A percentile compares a stretch with the other conserved stretches of the same genome.
phyloP scores from a whole-genome alignment of 2,888 invertebrate species.

The Ectemnius cavifrons region DNA sequence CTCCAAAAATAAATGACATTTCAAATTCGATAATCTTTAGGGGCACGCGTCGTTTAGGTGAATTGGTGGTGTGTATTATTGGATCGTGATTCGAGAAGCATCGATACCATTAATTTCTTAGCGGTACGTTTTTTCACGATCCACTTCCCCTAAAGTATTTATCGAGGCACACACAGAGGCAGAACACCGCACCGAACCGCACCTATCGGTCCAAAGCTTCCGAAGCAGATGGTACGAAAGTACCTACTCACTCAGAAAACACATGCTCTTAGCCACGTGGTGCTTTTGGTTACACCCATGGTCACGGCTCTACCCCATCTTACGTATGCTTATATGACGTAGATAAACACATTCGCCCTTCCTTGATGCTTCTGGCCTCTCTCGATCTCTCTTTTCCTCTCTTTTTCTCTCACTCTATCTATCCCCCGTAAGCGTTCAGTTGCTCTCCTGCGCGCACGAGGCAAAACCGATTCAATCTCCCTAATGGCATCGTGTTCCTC shows the following conservation, averaged over 20 bases:
- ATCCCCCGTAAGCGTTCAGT: constrained; percentile 4
- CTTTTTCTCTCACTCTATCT: constrained; percentile 32
- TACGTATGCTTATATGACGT: constrained; percentile 59
- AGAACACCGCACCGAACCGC: constrained; percentile 33
- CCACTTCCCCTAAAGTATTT: constrained; percentile 46
- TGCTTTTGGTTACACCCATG: constrained; percentile 57
- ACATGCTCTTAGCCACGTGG: constrained; percentile 70
- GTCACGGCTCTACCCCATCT: constrained; percentile 59
- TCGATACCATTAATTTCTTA: constrained; percentile 41
- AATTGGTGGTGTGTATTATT: neutral
- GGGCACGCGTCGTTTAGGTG: neutral
- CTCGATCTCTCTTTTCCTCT: constrained; percentile 6
- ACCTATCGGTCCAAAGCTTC: constrained; percentile 62
- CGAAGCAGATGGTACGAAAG: constrained; percentile 64
- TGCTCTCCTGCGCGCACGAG: constrained; percentile 42
- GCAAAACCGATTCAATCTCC: constrained; percentile 67
- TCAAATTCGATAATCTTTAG: constrained; percentile 1
- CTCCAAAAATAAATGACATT: constrained; percentile 16
- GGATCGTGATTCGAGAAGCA: constrained; percentile 1
- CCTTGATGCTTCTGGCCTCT: constrained; percentile 24
- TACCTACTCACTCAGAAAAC: constrained; percentile 65
- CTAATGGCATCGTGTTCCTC: constrained; percentile 68
- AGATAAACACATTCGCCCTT: constrained; percentile 57
- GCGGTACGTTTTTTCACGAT: constrained; percentile 24
- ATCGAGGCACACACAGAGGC: constrained; percentile 36